A percentile compares a stretch with the other conserved stretches of the same genome.
phyloP scores from a whole-genome alignment of 2,888 invertebrate genomes.

The Sinopyrophorus schimmeli region DNA sequence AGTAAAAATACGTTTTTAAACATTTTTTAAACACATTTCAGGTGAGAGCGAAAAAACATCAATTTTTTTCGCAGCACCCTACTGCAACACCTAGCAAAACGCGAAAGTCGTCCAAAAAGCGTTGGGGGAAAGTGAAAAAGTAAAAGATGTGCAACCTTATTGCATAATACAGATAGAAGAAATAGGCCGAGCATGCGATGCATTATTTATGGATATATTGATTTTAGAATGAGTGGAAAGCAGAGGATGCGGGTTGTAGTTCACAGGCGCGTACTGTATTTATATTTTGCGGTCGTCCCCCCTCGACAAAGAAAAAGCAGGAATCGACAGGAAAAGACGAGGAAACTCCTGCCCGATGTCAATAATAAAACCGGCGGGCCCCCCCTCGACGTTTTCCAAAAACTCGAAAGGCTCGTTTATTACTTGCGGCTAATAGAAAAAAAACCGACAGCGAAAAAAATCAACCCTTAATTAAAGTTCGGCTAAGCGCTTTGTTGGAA shows the following conservation, averaged over 20 bases:
- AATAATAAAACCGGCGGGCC: too few species aligned
- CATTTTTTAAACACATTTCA: too few species aligned
- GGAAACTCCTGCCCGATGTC: slow-evolving; percentile 14
- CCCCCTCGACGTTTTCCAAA: too few species aligned
- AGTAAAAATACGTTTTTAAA: too few species aligned
- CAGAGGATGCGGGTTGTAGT: slow-evolving; percentile 31
- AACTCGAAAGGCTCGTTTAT: slow-evolving; percentile 9
- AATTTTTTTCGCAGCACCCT: too few species aligned
- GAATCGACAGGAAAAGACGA: slow-evolving; percentile 8
- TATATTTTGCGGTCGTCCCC: slow-evolving; percentile 27
- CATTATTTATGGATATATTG: slow-evolving; percentile 48
- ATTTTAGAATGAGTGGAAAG: slow-evolving; percentile 42
- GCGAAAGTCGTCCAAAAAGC: slow-evolving; percentile 1
- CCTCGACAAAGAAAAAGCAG: slow-evolving; percentile 10
- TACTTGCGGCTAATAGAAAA: slow-evolving; percentile 12
- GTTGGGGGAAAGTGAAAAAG: background rate
- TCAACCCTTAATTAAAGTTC: slow-evolving; percentile 21
- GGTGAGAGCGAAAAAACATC: too few species aligned
- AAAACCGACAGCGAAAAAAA: slow-evolving; percentile 22
- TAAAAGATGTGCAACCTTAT: background rate
- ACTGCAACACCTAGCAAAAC: background rate
- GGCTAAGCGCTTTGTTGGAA: slow-evolving; percentile 3
- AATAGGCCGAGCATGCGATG: slow-evolving; percentile 36
- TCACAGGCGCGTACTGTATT: slow-evolving; percentile 28
- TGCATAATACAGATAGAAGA: slow-evolving; percentile 18